Conservation (phyloP, 2,113 vertebrate genomes). For the Tricholaema leucomelas region DNA sequence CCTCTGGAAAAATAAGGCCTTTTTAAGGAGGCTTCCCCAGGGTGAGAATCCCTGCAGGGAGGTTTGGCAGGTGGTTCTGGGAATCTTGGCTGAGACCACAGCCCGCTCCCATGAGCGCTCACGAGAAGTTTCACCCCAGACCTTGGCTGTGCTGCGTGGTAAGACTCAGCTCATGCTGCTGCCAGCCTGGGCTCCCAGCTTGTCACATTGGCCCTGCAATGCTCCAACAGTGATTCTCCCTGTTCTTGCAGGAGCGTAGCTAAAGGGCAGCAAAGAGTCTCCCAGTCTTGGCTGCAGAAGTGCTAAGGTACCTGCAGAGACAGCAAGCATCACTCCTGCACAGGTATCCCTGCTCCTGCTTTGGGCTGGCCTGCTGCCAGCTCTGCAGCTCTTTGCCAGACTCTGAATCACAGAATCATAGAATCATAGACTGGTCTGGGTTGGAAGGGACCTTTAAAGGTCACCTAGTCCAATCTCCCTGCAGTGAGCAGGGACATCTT, state of each 20-base stretch:
- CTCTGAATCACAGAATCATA: not conserved
- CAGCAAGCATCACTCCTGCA: not conserved
- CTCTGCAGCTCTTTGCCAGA: not conserved
- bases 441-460: not conserved
- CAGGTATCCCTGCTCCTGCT: not conserved
- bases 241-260: not conserved
- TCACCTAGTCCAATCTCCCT: not conserved
- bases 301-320: not conserved
- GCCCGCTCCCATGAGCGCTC: not conserved
- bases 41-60: not conserved
- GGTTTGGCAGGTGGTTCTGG: not conserved
- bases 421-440: not conserved
- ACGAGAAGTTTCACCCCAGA: not conserved
- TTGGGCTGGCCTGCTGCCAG: not conserved
- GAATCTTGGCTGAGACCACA: not conserved
- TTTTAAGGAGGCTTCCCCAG: not conserved
- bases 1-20: slow-evolving; percentile 6
- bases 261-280: not conserved
- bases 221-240: not conserved
- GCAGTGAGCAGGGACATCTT: not conserved
- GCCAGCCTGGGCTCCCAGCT: not conserved
- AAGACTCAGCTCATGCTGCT: not conserved
- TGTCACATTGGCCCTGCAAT: not conserved
- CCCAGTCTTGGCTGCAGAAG: not conserved
- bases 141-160: not conserved